Percentiles rank a stretch among this genome's conserved stretches.
Conservation (phyloP, 2,797 vertebrate species). For the Helicolenus hilgendorfi region DNA sequence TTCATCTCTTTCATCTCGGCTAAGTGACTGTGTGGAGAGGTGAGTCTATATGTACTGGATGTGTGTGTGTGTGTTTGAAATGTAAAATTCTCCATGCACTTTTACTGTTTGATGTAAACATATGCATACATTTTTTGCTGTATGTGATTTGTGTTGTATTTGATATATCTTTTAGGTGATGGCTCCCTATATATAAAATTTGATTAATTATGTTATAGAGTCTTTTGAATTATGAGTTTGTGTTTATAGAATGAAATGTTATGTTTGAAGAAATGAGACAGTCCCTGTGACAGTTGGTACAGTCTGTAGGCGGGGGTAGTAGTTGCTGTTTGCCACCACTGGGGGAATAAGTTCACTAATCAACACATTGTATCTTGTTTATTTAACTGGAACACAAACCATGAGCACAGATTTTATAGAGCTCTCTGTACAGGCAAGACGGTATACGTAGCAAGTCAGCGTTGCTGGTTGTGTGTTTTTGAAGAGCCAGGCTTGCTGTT, state of each 20-base stretch:
- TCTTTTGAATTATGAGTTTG: background rate
- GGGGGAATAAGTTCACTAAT: background rate
- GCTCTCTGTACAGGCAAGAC: background rate
- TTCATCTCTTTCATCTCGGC: slow-evolving; percentile 95
- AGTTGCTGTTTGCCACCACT: too few relatives aligned
- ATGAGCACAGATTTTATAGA: background rate
- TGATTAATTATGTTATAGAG: background rate
- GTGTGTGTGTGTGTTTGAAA: background rate
- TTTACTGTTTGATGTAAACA: background rate
- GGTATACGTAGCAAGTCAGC: background rate
- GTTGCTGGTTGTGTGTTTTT: background rate
- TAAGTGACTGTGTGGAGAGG: slow-evolving; percentile 99
- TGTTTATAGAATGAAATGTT: background rate
- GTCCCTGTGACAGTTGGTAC: too few relatives aligned
- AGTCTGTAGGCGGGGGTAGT: too few relatives aligned
- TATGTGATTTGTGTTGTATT: background rate
- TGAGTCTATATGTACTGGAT: slow-evolving; percentile 66
- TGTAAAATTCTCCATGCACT: background rate
- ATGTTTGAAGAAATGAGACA: too few relatives aligned
- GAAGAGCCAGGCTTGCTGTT: background rate
- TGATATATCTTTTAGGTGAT: too few relatives aligned
- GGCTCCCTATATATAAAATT: too few relatives aligned
- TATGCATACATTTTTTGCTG: background rate
- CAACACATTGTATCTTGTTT: background rate
- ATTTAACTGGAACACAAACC: background rate